phyloP scores from a whole-genome alignment of 2,888 invertebrate genomes.

The Seira musarum region DNA sequence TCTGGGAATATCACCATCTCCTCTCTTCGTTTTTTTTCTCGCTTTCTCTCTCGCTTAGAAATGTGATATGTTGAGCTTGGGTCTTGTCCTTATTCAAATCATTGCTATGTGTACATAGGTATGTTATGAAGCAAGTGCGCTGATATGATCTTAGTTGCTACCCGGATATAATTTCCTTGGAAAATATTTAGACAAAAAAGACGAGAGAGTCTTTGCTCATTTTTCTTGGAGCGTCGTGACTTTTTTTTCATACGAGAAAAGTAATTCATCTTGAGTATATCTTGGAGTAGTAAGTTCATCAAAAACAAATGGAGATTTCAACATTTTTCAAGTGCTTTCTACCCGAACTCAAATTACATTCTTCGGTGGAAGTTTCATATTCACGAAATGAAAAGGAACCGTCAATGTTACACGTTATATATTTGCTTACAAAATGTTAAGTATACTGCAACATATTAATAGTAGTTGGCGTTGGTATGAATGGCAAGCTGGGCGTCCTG shows the following conservation, averaged over 20 bases:
- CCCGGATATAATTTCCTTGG: not conserved
- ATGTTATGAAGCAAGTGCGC: not conserved
- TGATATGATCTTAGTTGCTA: conserved; percentile 7
- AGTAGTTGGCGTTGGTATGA: too few species aligned
- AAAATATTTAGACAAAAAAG: conserved; percentile 8
- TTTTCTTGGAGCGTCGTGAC: conserved; percentile 2
- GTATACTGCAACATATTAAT: conserved; percentile 15
- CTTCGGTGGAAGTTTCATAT: not conserved
- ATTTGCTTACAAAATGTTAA: conserved; percentile 6
- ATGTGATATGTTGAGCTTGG: too few species aligned
- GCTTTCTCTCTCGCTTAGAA: not conserved
- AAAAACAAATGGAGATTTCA: conserved; percentile 13
- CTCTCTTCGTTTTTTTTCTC: not conserved
- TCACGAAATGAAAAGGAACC: conserved; percentile 5
- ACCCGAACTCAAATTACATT: not conserved
- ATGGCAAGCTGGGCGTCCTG: not conserved
- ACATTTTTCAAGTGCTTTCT: conserved; percentile 11
- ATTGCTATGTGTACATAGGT: not conserved
- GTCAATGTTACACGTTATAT: not conserved
- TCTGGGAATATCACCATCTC: not conserved
- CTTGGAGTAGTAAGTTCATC: not conserved
- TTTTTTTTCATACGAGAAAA: not conserved
- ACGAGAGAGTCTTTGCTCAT: not conserved
- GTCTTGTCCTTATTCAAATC: conserved; percentile 7
- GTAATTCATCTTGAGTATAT: conserved; percentile 4